Percentiles rank a stretch among this genome's conserved stretches.
These are phyloP conservation scores for Callyntrura guangdongensis DNA, from an alignment of 2,888 invertebrate species.

Conservation along the genomic window DNA sequence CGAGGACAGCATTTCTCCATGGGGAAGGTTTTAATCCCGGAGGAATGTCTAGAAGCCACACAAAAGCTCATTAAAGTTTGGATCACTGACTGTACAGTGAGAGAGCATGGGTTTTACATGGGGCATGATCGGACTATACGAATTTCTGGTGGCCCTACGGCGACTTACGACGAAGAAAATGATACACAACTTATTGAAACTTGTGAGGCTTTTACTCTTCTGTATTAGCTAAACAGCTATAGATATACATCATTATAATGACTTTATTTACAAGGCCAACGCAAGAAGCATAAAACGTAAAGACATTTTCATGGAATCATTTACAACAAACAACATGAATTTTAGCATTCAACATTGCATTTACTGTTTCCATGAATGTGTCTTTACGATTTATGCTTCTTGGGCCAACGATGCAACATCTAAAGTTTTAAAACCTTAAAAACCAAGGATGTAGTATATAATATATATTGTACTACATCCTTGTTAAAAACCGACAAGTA, in stretches of 20 bases:
- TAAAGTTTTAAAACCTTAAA: too few species aligned
- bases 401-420: too few species aligned
- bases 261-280: too few species aligned
- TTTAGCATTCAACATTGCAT: too few species aligned
- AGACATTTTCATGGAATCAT: too few species aligned
- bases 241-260: too few species aligned
- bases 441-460: too few species aligned
- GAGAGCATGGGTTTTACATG: slow-evolving; percentile 79
- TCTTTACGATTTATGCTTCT: too few species aligned
- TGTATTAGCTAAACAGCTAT: slow-evolving; percentile 31
- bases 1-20: slow-evolving; percentile 68
- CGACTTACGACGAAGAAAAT: slow-evolving; percentile 72
- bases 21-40: slow-evolving; percentile 77
- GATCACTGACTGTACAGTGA: slow-evolving; percentile 77
- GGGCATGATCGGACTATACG: slow-evolving; percentile 74
- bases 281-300: too few species aligned
- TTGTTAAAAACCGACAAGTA: neutral
- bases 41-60: slow-evolving; percentile 66
- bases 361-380: too few species aligned
- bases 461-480: too few species aligned
- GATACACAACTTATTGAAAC: slow-evolving; percentile 72
- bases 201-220: slow-evolving; percentile 66
- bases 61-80: slow-evolving; percentile 75
- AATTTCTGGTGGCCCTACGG: slow-evolving; percentile 78
- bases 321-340: neutral